phyloP scores from a whole-genome alignment of 2,797 vertebrate species.

The Pipistrellus pipistrellus region DNA sequence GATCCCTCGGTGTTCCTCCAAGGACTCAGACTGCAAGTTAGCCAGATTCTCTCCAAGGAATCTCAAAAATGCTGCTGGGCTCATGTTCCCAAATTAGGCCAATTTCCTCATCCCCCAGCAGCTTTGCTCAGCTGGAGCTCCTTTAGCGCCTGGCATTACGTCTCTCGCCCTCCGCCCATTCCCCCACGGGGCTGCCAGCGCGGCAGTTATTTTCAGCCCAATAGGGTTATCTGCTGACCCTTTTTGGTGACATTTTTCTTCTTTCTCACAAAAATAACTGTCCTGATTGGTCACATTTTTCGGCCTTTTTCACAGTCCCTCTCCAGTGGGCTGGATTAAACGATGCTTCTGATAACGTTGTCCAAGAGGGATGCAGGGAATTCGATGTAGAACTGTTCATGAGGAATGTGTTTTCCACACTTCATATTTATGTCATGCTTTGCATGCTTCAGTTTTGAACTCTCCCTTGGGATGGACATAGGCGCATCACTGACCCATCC shows the following conservation, averaged over 20 bases:
- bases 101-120: conserved; percentile 89
- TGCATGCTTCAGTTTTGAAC: conserved; percentile 64
- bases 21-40: conserved; percentile 86
- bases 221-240: conserved; percentile 91
- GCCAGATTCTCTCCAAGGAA: conserved; percentile 90
- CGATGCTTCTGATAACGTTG: conserved; percentile 71
- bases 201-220: conserved; percentile 92
- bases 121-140: conserved; percentile 82
- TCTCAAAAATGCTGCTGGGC: conserved; percentile 92
- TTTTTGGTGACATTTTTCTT: conserved; percentile 89
- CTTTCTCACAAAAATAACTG: conserved; percentile 92
- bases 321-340: conserved; percentile 70
- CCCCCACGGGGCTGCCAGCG: conserved; percentile 86
- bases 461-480: conserved; percentile 59
- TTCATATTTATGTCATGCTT: conserved; percentile 79
- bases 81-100: conserved; percentile 98
- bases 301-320: conserved; percentile 88
- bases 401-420: conserved; percentile 77
- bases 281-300: conserved; percentile 92
- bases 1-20: conserved; percentile 66
- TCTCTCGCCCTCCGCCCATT: conserved; percentile 75
- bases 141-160: conserved; percentile 81
- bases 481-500: conserved; percentile 49
- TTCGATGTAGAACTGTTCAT: conserved; percentile 74
- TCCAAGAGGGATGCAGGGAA: conserved; percentile 67